These are phyloP conservation scores for Tychaedon coryphoeus DNA, from an alignment of 2,113 vertebrate genomes.

Conservation along the genomic window DNA sequence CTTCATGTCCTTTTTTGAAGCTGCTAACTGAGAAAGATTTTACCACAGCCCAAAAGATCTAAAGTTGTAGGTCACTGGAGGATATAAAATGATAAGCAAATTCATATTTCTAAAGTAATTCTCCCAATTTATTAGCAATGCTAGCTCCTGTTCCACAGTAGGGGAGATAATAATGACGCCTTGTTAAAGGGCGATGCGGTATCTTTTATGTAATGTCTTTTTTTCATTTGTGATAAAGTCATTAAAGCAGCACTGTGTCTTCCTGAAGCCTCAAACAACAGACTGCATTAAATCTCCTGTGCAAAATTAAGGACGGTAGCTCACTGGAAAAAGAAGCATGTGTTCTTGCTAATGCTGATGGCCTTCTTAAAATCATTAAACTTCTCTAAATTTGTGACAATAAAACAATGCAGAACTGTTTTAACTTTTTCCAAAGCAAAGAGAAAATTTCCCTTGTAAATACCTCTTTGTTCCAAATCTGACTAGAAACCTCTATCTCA, in stretches of 20 bases:
- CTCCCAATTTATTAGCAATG: slow-evolving; percentile 61
- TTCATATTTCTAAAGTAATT: slow-evolving; percentile 65
- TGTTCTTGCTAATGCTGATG: not conserved
- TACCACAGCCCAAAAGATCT: slow-evolving; percentile 42
- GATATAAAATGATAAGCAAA: slow-evolving; percentile 68
- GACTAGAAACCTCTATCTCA: not conserved
- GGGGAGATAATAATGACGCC: slow-evolving; percentile 64
- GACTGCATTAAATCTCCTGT: slow-evolving; percentile 42
- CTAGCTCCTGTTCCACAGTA: slow-evolving; percentile 59
- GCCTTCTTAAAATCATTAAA: slow-evolving; percentile 48
- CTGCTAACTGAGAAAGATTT: not conserved
- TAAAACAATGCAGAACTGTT: not conserved
- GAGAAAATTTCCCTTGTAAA: slow-evolving; percentile 14
- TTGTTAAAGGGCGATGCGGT: slow-evolving; percentile 55
- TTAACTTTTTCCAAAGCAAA: slow-evolving; percentile 15
- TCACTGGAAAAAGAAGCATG: slow-evolving; percentile 42
- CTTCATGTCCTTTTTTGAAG: slow-evolving; percentile 25
- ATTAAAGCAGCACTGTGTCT: slow-evolving; percentile 52
- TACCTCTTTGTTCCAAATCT: not conserved
- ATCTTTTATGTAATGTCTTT: slow-evolving; percentile 61
- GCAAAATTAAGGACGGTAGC: slow-evolving; percentile 53
- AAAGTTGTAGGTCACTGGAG: slow-evolving; percentile 49
- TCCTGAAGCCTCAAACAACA: slow-evolving; percentile 42
- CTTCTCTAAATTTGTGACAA: not conserved
- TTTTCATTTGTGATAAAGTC: slow-evolving; percentile 62